Conservation (phyloP, 2,797 vertebrate species). For the Neostethus bicornis region DNA sequence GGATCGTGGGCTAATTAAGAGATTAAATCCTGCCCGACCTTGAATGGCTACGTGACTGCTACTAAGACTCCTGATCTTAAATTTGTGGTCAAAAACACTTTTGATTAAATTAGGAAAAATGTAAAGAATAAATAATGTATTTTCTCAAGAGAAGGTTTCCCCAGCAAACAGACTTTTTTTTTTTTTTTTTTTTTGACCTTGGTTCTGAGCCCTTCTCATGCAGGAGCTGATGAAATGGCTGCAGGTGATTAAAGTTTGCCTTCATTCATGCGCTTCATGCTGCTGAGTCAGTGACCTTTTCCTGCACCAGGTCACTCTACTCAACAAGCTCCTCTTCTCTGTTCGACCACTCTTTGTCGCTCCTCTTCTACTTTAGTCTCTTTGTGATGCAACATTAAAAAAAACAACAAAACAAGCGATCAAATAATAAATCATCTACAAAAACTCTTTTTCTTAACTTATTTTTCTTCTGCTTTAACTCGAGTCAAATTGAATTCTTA, state of each 20-base stretch:
- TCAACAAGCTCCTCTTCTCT: conserved; percentile 19
- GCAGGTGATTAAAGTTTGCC: conserved; percentile 59
- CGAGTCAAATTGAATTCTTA: conserved; percentile 42
- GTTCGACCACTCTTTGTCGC: not conserved
- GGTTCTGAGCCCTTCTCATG: conserved; percentile 36
- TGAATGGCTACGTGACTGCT: no score
- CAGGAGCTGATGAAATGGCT: conserved; percentile 55
- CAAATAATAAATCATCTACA: conserved; percentile 23
- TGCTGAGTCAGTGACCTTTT: conserved; percentile 73
- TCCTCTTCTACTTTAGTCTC: conserved; percentile 6
- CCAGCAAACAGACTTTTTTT: conserved; percentile 9
- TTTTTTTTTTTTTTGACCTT: conserved; percentile 58
- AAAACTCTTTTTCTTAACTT: conserved; percentile 17
- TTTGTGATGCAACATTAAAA: conserved; percentile 20
- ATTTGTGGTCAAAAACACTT: conserved; percentile 34
- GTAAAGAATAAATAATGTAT: conserved; percentile 15
- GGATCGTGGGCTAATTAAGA: no score
- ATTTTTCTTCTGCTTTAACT: conserved; percentile 6
- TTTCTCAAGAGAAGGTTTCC: conserved; percentile 8
- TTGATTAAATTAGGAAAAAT: conserved; percentile 22
- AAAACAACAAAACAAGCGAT: conserved; percentile 29
- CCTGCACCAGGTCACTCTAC: conserved; percentile 33
- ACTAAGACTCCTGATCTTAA: conserved; percentile 33
- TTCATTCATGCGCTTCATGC: conserved; percentile 46
- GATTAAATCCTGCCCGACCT: no score